These are phyloP conservation scores for Champsocephalus esox DNA, from an alignment of 2,797 vertebrate species.

Conservation along the genomic window DNA sequence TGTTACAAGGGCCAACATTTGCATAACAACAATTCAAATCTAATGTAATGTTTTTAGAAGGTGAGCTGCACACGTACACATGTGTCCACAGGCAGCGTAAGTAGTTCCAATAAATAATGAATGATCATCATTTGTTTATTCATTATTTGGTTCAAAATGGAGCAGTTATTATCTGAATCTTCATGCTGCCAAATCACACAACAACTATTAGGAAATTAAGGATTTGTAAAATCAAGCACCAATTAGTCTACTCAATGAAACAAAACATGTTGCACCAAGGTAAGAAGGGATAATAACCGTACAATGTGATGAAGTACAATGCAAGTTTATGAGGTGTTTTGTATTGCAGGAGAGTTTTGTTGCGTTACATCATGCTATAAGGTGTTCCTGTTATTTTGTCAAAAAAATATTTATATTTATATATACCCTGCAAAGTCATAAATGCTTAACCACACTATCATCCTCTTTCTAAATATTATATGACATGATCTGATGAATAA, in stretches of 20 bases:
- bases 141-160: background rate
- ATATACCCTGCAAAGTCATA: background rate
- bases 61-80: background rate
- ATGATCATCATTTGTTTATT: background rate
- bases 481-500: background rate
- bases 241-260: too few species aligned
- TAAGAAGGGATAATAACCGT: background rate
- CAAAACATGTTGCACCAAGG: too few species aligned
- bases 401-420: background rate
- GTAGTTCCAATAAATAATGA: background rate
- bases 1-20: background rate
- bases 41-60: background rate
- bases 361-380: conserved; percentile 14
- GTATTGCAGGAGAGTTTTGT: background rate
- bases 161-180: background rate
- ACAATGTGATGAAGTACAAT: conserved; percentile 13
- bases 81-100: background rate
- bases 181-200: background rate
- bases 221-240: background rate
- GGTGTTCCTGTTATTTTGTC: background rate
- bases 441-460: background rate
- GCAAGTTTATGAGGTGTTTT: background rate
- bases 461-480: background rate
- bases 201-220: background rate
- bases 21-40: background rate